Percentiles rank a stretch among this genome's conserved stretches.
Conservation (phyloP, 2,797 vertebrate species). For the Tinamus major region DNA sequence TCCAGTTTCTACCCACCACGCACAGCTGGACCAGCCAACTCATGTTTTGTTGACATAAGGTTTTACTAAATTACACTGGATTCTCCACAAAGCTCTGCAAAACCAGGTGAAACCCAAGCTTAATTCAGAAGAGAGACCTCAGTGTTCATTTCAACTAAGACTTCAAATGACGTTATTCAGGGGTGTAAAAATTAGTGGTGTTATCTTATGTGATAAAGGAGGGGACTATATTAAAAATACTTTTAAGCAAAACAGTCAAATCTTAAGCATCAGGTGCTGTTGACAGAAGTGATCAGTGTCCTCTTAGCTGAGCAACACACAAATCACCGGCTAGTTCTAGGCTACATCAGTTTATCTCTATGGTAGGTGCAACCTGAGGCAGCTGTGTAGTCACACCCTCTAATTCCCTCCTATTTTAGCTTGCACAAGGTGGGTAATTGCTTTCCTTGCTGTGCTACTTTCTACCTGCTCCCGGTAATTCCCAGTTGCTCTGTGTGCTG, state of each 20-base stretch:
- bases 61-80: not conserved
- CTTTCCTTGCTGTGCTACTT: not conserved
- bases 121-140: not conserved
- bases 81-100: not conserved
- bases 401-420: not conserved
- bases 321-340: not conserved
- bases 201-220: not conserved
- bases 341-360: not conserved
- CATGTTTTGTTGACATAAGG: fast-evolving
- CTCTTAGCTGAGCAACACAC: not conserved
- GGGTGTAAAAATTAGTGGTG: not conserved
- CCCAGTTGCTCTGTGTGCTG: not conserved
- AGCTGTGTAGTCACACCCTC: not conserved
- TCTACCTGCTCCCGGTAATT: not conserved
- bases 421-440: fast-evolving
- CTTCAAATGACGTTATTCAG: not conserved
- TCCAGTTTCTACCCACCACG: not conserved
- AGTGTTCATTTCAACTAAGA: not conserved
- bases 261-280: not conserved
- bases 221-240: not conserved
- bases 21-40: not conserved
- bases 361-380: not conserved
- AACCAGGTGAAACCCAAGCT: not conserved
- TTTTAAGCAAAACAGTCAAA: not conserved
- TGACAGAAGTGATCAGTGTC: not conserved